Percentiles rank a stretch among this genome's conserved stretches.
Conservation (phyloP, 2,113 vertebrate species). For the Piaya cayana region DNA sequence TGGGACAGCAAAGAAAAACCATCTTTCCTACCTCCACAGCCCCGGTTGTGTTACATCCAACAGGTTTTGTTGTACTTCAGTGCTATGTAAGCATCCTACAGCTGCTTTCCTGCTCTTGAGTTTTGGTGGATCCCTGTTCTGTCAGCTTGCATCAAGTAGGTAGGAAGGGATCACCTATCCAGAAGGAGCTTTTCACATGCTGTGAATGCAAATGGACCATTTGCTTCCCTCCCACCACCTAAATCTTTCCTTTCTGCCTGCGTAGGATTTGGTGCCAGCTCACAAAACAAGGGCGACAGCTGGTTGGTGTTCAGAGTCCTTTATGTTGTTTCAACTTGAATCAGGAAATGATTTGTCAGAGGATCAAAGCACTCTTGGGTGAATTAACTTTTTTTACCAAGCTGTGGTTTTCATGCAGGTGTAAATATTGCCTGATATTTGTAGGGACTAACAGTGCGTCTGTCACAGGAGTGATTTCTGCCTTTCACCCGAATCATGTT, state of each 20-base stretch:
- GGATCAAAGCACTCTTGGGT: conserved; percentile 76
- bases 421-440: conserved; percentile 46
- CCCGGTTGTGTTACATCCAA: neutral
- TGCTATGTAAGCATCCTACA: neutral
- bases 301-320: conserved; percentile 69
- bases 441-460: neutral
- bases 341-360: conserved; percentile 75
- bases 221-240: neutral
- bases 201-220: conserved; percentile 13
- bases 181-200: neutral
- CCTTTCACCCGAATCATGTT: neutral
- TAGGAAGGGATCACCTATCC: neutral
- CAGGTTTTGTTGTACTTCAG: neutral
- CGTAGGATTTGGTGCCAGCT: conserved; percentile 14
- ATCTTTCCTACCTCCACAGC: too few species aligned
- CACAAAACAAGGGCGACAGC: conserved; percentile 39
- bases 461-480: conserved; percentile 1
- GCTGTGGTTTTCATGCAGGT: conserved; percentile 28
- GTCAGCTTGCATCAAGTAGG: neutral
- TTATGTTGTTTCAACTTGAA: conserved; percentile 70
- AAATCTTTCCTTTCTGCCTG: neutral
- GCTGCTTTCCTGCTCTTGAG: neutral
- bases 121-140: neutral
- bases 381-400: conserved; percentile 58
- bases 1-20: neutral